Percentiles rank a stretch among this genome's conserved stretches.
These are phyloP conservation scores for Drosophila acutilabella DNA, from an alignment of 2,888 invertebrate genomes.

Conservation along the genomic window DNA sequence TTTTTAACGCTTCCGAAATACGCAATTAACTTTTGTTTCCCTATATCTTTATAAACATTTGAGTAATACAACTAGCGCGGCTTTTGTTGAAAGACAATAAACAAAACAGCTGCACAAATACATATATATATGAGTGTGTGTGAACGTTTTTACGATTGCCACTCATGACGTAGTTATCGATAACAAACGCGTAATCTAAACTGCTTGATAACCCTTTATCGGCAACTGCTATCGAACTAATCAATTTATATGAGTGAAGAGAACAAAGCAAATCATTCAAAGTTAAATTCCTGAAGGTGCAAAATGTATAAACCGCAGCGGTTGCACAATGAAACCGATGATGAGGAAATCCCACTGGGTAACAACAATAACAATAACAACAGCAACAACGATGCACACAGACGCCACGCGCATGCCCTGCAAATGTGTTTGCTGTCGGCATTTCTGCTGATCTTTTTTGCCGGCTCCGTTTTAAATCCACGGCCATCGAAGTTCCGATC, in stretches of 20 bases:
- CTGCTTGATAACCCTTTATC: not conserved
- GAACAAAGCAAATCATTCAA: not conserved
- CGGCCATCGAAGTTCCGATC: conserved; percentile 23
- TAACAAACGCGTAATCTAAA: conserved; percentile 16
- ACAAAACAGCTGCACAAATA: not conserved
- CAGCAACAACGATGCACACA: conserved; percentile 20
- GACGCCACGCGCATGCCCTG: conserved; percentile 45
- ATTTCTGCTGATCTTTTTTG: conserved; percentile 59
- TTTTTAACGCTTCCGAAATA: not conserved
- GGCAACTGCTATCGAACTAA: not conserved
- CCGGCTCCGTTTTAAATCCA: conserved; percentile 53
- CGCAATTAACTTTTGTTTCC: too few species aligned
- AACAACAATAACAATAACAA: conserved; percentile 8
- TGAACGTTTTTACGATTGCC: not conserved
- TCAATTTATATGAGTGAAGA: not conserved
- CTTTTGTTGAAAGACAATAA: not conserved
- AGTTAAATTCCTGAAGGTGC: too few species aligned
- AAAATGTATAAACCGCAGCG: conserved; percentile 51
- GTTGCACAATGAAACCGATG: conserved; percentile 48
- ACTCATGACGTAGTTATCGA: not conserved
- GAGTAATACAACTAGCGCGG: not conserved
- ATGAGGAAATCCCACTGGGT: conserved; percentile 38
- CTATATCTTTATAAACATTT: not conserved
- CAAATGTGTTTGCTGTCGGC: conserved; percentile 59
- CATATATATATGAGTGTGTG: too few species aligned